Conservation (phyloP, 2,113 vertebrate genomes). For the Odontophorus gujanensis region DNA sequence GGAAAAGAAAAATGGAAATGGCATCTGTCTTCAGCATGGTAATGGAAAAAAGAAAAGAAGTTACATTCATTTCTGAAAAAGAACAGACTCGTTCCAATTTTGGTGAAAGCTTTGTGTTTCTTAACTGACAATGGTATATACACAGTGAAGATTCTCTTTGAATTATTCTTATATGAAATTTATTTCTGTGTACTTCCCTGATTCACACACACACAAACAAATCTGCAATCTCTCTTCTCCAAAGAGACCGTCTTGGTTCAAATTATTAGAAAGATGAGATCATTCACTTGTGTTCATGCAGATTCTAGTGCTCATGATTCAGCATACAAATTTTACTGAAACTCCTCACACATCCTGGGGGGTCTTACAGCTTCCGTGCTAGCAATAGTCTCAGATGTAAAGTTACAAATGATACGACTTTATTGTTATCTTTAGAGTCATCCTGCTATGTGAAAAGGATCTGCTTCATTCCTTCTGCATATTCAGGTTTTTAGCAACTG, state of each 20-base stretch:
- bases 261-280: background rate
- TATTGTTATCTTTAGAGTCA: background rate
- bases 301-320: background rate
- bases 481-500: background rate
- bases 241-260: background rate
- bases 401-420: background rate
- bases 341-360: background rate
- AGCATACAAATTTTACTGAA: background rate
- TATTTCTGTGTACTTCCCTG: background rate
- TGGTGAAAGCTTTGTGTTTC: background rate
- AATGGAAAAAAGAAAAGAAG: accelerated
- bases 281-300: background rate
- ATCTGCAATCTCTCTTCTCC: background rate
- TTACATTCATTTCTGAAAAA: background rate
- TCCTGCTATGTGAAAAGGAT: background rate
- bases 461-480: background rate
- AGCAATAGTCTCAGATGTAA: background rate
- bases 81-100: background rate
- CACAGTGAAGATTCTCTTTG: background rate
- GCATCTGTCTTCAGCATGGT: background rate
- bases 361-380: background rate
- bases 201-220: background rate
- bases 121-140: background rate
- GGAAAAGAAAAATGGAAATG: slow-evolving; percentile 25
- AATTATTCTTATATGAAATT: background rate